A percentile compares a stretch with the other conserved stretches of the same genome.
Evolutionary conservation across 2,113 vertebrate species (phyloP).

Genomic region (Eublepharis macularius): DNA sequence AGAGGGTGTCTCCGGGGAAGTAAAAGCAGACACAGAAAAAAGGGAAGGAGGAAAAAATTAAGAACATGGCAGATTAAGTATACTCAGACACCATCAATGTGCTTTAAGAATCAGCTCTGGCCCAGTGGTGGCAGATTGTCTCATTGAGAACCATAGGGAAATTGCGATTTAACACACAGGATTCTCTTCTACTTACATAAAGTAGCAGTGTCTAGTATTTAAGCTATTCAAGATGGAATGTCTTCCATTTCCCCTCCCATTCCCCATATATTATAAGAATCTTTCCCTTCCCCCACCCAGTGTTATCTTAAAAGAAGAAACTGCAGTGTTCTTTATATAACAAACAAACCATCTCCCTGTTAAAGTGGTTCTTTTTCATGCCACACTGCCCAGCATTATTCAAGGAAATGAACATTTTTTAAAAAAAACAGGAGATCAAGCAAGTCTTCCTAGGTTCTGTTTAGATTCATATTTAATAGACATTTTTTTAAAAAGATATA

Average conservation of each 20-base stretch:
- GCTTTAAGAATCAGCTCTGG: not conserved
- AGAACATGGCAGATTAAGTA: not conserved
- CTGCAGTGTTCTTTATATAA: not conserved
- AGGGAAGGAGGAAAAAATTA: not conserved
- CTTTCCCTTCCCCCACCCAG: not conserved
- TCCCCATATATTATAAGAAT: not conserved
- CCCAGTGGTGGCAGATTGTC: not conserved
- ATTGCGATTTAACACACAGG: not conserved
- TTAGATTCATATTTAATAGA: not conserved
- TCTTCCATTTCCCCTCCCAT: not conserved
- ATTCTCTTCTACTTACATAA: not conserved
- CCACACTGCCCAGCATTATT: not conserved
- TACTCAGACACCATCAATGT: rapidly evolving
- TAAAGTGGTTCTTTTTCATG: not conserved
- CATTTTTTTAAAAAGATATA: too few species aligned
- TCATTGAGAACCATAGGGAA: not conserved
- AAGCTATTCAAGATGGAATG: not conserved
- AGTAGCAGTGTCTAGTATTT: not conserved
- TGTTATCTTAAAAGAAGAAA: not conserved
- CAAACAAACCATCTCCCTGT: not conserved
- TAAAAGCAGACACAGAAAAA: not conserved
- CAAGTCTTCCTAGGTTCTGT: not conserved
- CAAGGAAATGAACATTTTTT: not conserved
- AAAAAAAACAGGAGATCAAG: not conserved
- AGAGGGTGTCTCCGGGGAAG: not conserved